These are phyloP conservation scores for Torymus texanus DNA, from an alignment of 2,888 invertebrate genomes.

Conservation along the genomic window DNA sequence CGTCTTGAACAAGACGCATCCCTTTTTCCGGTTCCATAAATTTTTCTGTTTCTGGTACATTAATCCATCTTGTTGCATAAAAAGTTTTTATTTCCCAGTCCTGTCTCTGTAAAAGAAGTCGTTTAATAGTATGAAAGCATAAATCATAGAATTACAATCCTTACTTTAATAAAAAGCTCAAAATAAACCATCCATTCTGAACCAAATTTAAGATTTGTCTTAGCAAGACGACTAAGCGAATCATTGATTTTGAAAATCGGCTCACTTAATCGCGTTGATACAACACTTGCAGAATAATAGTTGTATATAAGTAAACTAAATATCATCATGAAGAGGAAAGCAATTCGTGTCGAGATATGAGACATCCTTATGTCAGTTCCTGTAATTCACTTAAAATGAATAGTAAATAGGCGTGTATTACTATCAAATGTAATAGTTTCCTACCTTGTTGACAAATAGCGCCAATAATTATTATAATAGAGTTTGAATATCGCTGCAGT, in stretches of 20 bases:
- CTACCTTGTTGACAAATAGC: conserved; percentile 67
- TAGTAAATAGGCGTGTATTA: neutral
- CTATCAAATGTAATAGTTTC: neutral
- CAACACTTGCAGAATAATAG: conserved; percentile 69
- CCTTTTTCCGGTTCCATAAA: conserved; percentile 64
- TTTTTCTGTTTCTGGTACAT: conserved; percentile 61
- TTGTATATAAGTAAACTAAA: conserved; percentile 68
- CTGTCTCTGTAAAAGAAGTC: neutral
- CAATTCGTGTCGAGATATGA: conserved; percentile 64
- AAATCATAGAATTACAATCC: neutral
- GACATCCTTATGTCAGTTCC: conserved; percentile 65
- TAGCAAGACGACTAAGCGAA: conserved; percentile 65
- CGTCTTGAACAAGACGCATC: conserved; percentile 62
- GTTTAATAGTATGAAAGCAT: neutral
- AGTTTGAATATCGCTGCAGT: conserved; percentile 43
- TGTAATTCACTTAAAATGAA: conserved; percentile 43
- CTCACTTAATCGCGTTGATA: conserved; percentile 67
- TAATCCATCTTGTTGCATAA: conserved; percentile 60
- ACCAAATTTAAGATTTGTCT: conserved; percentile 63
- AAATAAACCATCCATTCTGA: conserved; percentile 66
- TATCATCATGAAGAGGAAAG: conserved; percentile 64
- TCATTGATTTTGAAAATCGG: conserved; percentile 69
- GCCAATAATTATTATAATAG: conserved; percentile 59
- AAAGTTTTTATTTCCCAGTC: conserved; percentile 64
- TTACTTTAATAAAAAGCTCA: conserved; percentile 59